Evolutionary conservation across 2,888 invertebrate species (phyloP), one percentile per base, ranked within the genome.

Genomic region (Cecidostiba fungosa): DNA sequence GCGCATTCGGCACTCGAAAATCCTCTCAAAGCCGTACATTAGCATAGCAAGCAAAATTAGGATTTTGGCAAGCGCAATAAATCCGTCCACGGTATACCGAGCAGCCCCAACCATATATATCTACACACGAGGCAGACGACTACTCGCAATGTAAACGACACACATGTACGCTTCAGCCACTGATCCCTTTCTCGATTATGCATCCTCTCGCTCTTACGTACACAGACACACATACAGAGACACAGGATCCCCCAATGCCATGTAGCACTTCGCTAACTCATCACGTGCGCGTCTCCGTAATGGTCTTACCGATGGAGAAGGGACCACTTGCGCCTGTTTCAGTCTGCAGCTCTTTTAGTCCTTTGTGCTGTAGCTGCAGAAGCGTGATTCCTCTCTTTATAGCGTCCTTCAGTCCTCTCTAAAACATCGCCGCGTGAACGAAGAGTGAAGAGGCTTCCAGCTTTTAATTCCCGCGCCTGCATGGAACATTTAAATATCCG

Each of bases 251-350:
- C 62, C 66, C 29, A 14, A 12, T 14, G 14, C 26, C 62, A 26
- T 26, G 19, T 72, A 43, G 82, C 77, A 77, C 81, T 86, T 72
- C 59, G 81, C 79, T 76, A 81, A 84, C 77, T 86, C 86, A 69
- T 81, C 88, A 87, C 88, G 88, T 88, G 89, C 88, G 87, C 87
- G 89, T 87, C 89, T 82, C 84, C 81, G 87, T 90, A 90, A 90
- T 90, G 89, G 89, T 84, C 82, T 78, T 80, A 88, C 77, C 84
- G 86, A 90, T 76, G 86, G 88, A 81, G 39, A 89, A 87, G 87
- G 84, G 73, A 77, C 76, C 82, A 50, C 77, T 82, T 82, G 23
- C 66, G 66, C 26, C 32, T 76, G 62, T 82, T 59, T 59, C n/a
- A 59, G 69, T 74, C 66, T 36, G 50, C 77, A 66, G 50, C 80